These are phyloP conservation scores for Priapulus caudatus DNA, from an alignment of 2,888 invertebrate species.

Conservation along the genomic window DNA sequence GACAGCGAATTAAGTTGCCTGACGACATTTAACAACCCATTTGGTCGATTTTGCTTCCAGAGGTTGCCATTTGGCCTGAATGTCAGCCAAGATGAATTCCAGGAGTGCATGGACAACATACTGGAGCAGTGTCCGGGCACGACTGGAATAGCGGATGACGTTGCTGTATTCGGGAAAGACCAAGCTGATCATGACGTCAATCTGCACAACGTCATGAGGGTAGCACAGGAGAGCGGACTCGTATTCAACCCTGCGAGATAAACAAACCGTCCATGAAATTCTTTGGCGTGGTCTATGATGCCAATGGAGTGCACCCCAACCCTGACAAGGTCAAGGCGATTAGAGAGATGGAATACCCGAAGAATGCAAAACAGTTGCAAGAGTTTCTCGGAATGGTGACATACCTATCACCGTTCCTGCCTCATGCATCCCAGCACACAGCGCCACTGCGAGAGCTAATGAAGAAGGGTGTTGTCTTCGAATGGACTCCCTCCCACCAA, in stretches of 20 bases:
- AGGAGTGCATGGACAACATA: conserved; percentile 13
- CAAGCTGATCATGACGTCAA: too few relatives aligned
- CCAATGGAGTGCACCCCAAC: too few relatives aligned
- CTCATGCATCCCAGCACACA: conserved; percentile 10
- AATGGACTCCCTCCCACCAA: conserved; percentile 16
- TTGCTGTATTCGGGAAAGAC: conserved; percentile 10
- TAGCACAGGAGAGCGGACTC: conserved; percentile 12
- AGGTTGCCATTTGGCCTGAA: conserved; percentile 18
- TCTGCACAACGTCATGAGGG: conserved; percentile 11
- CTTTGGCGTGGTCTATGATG: too few relatives aligned
- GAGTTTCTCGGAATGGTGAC: conserved; percentile 15
- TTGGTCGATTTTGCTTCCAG: neutral
- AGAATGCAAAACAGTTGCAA: too few relatives aligned
- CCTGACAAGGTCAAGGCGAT: too few relatives aligned
- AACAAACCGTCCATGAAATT: too few relatives aligned
- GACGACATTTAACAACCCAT: conserved; percentile 1
- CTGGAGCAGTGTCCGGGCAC: conserved; percentile 15
- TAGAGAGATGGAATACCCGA: conserved; percentile 13
- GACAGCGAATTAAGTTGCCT: neutral
- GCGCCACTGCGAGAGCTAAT: conserved; percentile 14
- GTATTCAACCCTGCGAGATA: conserved; percentile 16
- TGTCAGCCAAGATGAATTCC: conserved; percentile 18
- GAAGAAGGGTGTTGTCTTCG: conserved; percentile 9
- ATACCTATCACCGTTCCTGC: conserved; percentile 16
- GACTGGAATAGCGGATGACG: conserved; percentile 13